These are phyloP conservation scores for Psylliodes chrysocephalus DNA, from an alignment of 2,888 invertebrate genomes.

Conservation along the genomic window DNA sequence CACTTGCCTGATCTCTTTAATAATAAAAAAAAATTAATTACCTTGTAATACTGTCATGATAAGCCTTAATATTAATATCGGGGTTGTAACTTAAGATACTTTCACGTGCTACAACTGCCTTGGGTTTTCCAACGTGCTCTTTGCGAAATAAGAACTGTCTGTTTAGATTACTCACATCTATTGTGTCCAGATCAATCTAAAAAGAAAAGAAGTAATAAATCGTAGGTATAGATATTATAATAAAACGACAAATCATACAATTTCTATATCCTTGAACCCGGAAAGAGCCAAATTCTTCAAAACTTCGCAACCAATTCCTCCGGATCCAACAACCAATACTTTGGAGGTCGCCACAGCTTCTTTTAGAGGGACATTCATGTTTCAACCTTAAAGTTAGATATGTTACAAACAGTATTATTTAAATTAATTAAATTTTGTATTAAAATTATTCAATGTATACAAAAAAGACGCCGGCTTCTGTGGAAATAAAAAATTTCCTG, in stretches of 20 bases:
- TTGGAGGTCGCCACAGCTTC: conserved; percentile 76
- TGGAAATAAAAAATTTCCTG: too few species aligned
- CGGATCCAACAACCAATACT: conserved; percentile 92
- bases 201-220: conserved; percentile 62
- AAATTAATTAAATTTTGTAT: too few species aligned
- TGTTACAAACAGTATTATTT: too few species aligned
- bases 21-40: conserved; percentile 63
- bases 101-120: conserved; percentile 91
- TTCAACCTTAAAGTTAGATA: background rate
- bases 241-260: conserved; percentile 71
- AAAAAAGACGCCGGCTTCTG: background rate
- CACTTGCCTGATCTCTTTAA: too few species aligned
- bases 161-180: conserved; percentile 98
- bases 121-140: conserved; percentile 97
- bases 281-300: conserved; percentile 95
- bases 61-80: conserved; percentile 85
- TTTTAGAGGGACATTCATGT: conserved; percentile 64
- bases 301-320: conserved; percentile 99
- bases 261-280: conserved; percentile 92
- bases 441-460: background rate
- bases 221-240: conserved; percentile 16
- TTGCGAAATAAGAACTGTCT: conserved; percentile 98
- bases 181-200: conserved; percentile 99
- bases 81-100: conserved; percentile 91
- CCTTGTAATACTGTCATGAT: conserved; percentile 95